phyloP scores from a whole-genome alignment of 2,888 invertebrate genomes.

The Patella depressa region DNA sequence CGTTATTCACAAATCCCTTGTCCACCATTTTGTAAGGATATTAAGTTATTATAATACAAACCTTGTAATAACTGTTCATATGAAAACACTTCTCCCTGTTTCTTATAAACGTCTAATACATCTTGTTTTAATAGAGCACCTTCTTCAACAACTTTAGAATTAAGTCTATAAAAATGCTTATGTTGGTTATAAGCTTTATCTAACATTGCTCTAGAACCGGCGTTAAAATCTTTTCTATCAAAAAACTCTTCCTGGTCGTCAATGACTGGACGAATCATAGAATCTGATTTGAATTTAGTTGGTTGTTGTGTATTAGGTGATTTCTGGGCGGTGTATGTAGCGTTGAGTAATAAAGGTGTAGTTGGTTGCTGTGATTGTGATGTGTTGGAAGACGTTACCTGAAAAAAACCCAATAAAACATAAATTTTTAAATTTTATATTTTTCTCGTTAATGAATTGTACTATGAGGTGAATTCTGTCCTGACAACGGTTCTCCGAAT shows the following conservation, averaged over 20 bases:
- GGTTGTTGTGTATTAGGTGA: slow-evolving; percentile 14
- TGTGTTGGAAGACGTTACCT: slow-evolving; percentile 63
- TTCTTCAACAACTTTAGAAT: slow-evolving; percentile 55
- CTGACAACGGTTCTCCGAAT: too few species aligned
- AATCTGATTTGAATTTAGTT: slow-evolving; percentile 20
- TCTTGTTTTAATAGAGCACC: slow-evolving; percentile 55
- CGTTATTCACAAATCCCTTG: too few species aligned
- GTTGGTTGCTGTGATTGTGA: slow-evolving; percentile 1
- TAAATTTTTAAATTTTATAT: too few species aligned
- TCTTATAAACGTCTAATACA: slow-evolving; percentile 57
- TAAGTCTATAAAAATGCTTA: slow-evolving; percentile 55
- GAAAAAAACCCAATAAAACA: slow-evolving; percentile 58
- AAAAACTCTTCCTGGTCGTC: slow-evolving; percentile 47
- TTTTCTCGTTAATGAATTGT: too few species aligned
- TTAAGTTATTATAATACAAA: slow-evolving; percentile 27
- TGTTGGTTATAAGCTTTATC: slow-evolving; percentile 54
- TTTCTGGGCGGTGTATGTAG: slow-evolving; percentile 17
- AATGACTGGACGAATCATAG: slow-evolving; percentile 19
- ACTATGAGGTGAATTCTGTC: too few species aligned
- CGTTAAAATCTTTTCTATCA: slow-evolving; percentile 55
- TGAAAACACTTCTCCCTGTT: slow-evolving; percentile 57
- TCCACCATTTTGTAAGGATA: too few species aligned
- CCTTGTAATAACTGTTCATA: slow-evolving; percentile 65
- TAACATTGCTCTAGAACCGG: slow-evolving; percentile 52
- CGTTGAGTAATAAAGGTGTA: background rate